Evolutionary conservation across 2,113 vertebrate genomes (phyloP).

Genomic region (Tretioscincus oriximinensis): DNA sequence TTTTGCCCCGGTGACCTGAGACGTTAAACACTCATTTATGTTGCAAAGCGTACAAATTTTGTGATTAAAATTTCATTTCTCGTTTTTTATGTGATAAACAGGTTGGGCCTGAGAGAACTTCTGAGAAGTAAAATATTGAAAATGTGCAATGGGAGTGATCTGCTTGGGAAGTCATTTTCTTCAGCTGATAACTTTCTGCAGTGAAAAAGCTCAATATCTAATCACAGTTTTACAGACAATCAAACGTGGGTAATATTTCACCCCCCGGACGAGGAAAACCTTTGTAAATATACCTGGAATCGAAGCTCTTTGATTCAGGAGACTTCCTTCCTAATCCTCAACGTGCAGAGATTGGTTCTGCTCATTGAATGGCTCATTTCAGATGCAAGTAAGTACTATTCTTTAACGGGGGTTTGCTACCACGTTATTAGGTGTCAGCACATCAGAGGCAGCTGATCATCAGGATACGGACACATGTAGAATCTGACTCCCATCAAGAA

Average conservation of each 20-base stretch:
- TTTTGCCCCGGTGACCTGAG: neutral
- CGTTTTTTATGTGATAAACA: too few relatives aligned
- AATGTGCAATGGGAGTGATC: too few relatives aligned
- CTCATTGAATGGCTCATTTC: neutral
- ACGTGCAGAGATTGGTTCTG: neutral
- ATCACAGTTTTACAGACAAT: neutral
- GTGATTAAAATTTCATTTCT: neutral
- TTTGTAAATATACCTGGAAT: neutral
- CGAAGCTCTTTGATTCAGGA: neutral
- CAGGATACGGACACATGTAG: too few relatives aligned
- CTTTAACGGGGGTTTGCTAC: too few relatives aligned
- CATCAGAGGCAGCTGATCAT: too few relatives aligned
- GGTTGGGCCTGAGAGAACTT: too few relatives aligned
- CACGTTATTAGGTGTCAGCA: too few relatives aligned
- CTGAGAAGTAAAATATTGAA: too few relatives aligned
- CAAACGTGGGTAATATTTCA: neutral
- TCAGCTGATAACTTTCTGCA: neutral
- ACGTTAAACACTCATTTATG: neutral
- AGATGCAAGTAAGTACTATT: slow-evolving; percentile 18
- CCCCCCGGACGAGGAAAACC: too few relatives aligned
- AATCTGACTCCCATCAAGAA: too few relatives aligned
- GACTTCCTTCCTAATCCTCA: neutral
- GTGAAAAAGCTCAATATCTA: neutral
- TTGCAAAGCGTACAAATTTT: neutral
- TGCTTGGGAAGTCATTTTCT: too few relatives aligned